These are phyloP conservation scores for Chionomys nivalis DNA, from an alignment of 2,113 vertebrate species.

Conservation along the genomic window DNA sequence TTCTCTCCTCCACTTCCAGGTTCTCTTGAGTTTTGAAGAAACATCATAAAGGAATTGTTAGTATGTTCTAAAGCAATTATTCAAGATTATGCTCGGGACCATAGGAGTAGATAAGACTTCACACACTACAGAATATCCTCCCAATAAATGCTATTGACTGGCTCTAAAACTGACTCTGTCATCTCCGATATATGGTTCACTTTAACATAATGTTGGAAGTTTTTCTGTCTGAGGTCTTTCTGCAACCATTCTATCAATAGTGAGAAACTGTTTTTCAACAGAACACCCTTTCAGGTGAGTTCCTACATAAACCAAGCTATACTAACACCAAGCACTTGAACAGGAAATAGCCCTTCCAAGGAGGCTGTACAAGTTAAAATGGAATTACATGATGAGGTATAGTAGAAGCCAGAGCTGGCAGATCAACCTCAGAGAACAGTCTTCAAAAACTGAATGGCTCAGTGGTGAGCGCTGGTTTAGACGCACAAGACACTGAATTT, in stretches of 20 bases:
- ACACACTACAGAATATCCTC: neutral
- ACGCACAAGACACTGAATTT: neutral
- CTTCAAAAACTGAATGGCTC: neutral
- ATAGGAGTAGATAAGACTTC: neutral
- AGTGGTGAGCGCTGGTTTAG: neutral
- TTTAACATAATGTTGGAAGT: neutral
- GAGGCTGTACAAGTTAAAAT: neutral
- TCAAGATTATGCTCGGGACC: neutral
- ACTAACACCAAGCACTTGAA: neutral
- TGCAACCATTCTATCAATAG: neutral
- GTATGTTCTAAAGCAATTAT: neutral
- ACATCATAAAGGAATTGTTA: slow-evolving; percentile 13
- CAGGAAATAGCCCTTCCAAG: slow-evolving; percentile 2
- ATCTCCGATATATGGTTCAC: neutral
- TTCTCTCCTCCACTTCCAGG: neutral
- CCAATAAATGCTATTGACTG: neutral
- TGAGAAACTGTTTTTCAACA: neutral
- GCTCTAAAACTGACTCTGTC: neutral
- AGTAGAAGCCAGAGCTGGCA: neutral
- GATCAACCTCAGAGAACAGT: neutral
- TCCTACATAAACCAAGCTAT: neutral
- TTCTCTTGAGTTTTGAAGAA: slow-evolving; percentile 30
- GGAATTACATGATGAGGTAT: accelerated
- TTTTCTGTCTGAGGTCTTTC: neutral
- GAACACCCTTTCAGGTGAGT: neutral